Evolutionary conservation across 2,113 vertebrate species (phyloP).

Genomic region (Acrocephalus kingi): DNA sequence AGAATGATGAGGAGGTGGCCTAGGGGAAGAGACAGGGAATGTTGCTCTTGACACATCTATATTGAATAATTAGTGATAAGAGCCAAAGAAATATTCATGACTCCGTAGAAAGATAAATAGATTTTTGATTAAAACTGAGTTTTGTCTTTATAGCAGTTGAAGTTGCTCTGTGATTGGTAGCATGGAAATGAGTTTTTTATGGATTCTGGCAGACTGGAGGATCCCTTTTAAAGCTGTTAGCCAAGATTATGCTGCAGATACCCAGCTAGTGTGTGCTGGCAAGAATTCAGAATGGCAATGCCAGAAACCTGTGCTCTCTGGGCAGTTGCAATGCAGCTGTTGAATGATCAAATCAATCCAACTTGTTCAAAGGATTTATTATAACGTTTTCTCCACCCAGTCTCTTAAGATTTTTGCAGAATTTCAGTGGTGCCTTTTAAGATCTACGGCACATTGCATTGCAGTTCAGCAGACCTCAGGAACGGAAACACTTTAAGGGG

Average conservation of each 20-base stretch:
- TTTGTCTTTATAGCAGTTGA: constrained; percentile 45
- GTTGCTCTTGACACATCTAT: constrained; percentile 32
- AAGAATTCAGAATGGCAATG: background rate
- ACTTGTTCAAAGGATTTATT: background rate
- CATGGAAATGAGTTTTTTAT: constrained; percentile 48
- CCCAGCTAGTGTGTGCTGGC: constrained; percentile 19
- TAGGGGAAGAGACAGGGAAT: constrained; percentile 15
- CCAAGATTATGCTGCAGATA: constrained; percentile 34
- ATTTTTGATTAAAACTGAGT: constrained; percentile 58
- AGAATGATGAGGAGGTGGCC: constrained; percentile 25
- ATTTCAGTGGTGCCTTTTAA: background rate
- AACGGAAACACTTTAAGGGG: background rate
- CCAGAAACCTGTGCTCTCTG: constrained; percentile 37
- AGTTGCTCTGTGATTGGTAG: constrained; percentile 42
- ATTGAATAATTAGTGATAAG: constrained; percentile 61
- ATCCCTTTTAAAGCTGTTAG: constrained; percentile 33
- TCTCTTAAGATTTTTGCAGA: background rate
- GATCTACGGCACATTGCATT: background rate
- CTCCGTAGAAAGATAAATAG: constrained; percentile 58
- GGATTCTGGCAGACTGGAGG: constrained; percentile 18
- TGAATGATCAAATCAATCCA: background rate
- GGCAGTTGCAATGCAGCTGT: constrained; percentile 37
- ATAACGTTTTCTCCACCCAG: background rate
- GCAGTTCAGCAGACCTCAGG: background rate
- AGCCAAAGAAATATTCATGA: constrained; percentile 60